A percentile compares a stretch with the other conserved stretches of the same genome.
phyloP scores from a whole-genome alignment of 2,797 vertebrate genomes.

The Myiotriccus ornatus region DNA sequence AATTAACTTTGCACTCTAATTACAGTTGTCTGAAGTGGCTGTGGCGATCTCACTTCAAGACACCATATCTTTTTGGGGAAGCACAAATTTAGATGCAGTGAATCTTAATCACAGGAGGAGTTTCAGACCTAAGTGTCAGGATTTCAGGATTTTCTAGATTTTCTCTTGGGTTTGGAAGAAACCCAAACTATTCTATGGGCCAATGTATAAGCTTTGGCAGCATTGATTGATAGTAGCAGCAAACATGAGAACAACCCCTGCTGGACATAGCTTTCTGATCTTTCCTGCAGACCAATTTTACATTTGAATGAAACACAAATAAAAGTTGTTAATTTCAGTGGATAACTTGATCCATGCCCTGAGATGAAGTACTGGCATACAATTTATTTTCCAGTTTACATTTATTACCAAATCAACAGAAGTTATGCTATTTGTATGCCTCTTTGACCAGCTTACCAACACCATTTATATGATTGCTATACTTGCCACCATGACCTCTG shows the following conservation, averaged over 20 bases:
- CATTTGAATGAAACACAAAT: neutral
- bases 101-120: neutral
- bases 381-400: neutral
- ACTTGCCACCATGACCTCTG: neutral
- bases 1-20: neutral
- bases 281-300: neutral
- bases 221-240: fast-evolving
- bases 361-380: neutral
- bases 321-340: neutral
- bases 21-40: neutral
- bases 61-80: neutral
- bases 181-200: neutral
- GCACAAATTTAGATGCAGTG: neutral
- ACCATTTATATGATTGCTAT: neutral
- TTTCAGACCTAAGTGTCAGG: neutral
- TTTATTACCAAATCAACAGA: neutral
- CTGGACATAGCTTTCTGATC: neutral
- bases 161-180: neutral
- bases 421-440: neutral
- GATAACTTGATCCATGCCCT: neutral
- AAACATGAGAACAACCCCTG: neutral
- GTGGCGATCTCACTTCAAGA: neutral
- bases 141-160: neutral
- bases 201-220: neutral
- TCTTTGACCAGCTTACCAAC: neutral